These are phyloP conservation scores for Excalfactoria chinensis DNA, from an alignment of 2,113 vertebrate genomes.

Conservation along the genomic window DNA sequence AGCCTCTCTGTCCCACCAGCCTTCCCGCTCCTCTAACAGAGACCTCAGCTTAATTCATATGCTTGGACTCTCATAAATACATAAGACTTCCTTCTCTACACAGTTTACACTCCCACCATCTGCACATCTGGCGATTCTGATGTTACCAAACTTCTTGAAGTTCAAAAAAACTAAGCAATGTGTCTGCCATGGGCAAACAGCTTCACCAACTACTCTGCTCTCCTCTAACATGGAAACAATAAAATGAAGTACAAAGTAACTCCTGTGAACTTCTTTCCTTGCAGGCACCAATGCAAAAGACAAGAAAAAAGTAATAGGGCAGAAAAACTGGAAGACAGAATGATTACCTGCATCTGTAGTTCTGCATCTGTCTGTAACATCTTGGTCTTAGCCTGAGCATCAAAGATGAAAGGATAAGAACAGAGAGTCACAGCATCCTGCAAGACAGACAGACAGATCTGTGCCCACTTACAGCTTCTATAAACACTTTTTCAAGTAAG, in stretches of 20 bases:
- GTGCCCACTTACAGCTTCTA: not conserved
- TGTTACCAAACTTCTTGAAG: not conserved
- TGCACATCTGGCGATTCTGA: not conserved
- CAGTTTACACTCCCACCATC: not conserved
- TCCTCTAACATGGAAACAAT: not conserved
- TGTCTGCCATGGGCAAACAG: not conserved
- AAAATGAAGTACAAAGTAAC: not conserved
- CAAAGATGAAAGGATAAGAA: conserved; percentile 97
- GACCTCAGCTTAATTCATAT: not conserved
- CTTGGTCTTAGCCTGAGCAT: conserved; percentile 97
- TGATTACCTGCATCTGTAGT: conserved; percentile 95
- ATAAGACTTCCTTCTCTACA: not conserved
- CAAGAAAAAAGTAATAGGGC: not conserved
- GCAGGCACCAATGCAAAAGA: not conserved
- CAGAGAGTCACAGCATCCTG: conserved; percentile 93
- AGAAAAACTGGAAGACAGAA: not conserved
- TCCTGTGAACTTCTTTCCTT: not conserved
- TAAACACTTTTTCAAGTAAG: not conserved
- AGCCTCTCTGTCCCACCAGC: not conserved
- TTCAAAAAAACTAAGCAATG: not conserved
- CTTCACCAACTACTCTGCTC: not conserved
- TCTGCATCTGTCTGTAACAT: conserved; percentile 98
- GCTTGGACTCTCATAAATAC: not conserved
- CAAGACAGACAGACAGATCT: conserved; percentile 19
- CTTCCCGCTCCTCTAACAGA: not conserved